phyloP scores from a whole-genome alignment of 2,888 invertebrate genomes.

The Noctua janthe region DNA sequence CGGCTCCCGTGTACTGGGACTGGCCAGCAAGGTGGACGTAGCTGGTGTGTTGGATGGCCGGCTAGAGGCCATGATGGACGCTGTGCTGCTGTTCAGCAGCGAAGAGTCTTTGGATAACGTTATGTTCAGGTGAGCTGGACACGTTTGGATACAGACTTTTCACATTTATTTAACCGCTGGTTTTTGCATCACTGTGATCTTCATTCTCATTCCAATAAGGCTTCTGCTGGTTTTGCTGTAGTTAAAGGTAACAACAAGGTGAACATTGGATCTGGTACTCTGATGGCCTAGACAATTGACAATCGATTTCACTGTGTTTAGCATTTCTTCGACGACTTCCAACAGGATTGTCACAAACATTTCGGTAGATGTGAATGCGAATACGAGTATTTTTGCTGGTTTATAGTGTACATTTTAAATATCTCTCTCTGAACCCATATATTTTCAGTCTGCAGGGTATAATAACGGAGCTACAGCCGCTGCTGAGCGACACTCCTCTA shows the following conservation, averaged over 20 bases:
- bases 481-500: constrained; percentile 78
- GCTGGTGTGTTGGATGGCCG: constrained; percentile 74
- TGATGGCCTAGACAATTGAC: not conserved
- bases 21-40: constrained; percentile 84
- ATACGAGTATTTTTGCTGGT: not conserved
- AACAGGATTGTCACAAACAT: not conserved
- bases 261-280: not conserved
- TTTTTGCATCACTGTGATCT: not conserved
- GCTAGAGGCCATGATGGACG: constrained; percentile 83
- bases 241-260: not conserved
- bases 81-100: constrained; percentile 83
- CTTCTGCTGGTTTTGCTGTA: not conserved
- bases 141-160: not conserved
- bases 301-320: not conserved
- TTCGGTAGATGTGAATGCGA: not conserved
- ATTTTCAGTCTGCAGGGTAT: constrained; percentile 85
- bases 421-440: not conserved
- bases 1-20: constrained; percentile 83
- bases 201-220: not conserved
- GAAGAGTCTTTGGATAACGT: constrained; percentile 86
- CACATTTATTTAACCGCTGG: not conserved
- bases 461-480: constrained; percentile 82
- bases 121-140: constrained; percentile 80
- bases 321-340: not conserved
- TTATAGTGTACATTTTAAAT: not conserved